Conservation (phyloP, 2,113 vertebrate genomes). For the Paramisgurnus dabryanus region DNA sequence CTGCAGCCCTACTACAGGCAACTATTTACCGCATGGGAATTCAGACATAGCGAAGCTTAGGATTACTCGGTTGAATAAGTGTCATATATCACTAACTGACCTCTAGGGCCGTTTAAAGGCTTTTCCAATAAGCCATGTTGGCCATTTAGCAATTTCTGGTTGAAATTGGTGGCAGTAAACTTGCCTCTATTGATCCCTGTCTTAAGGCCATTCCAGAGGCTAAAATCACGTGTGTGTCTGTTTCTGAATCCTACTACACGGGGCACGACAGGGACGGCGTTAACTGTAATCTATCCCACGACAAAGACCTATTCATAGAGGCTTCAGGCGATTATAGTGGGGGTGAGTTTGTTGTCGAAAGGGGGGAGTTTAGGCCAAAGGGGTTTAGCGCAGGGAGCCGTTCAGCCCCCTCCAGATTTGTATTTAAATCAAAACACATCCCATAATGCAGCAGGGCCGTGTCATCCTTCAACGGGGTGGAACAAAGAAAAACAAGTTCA, state of each 20-base stretch:
- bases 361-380: background rate
- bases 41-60: constrained; percentile 25
- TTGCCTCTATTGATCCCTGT: constrained; percentile 8
- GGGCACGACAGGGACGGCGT: constrained; percentile 67
- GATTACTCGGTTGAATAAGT: constrained; percentile 4
- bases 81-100: background rate
- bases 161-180: background rate
- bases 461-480: constrained; percentile 62
- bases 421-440: constrained; percentile 83
- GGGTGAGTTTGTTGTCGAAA: constrained; percentile 53
- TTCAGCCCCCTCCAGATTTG: constrained; percentile 59
- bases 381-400: constrained; percentile 7
- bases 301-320: constrained; percentile 83
- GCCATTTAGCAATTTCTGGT: background rate
- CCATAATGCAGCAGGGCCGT: constrained; percentile 74
- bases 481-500: constrained; percentile 72
- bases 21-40: constrained; percentile 37
- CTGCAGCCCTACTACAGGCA: background rate
- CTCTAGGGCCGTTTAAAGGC: constrained; percentile 5
- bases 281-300: constrained; percentile 78
- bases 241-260: background rate
- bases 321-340: constrained; percentile 74
- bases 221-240: background rate
- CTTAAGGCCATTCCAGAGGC: background rate
- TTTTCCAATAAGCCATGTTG: background rate